Conservation (phyloP, 2,888 invertebrate genomes). For the Sialis lutaria region DNA sequence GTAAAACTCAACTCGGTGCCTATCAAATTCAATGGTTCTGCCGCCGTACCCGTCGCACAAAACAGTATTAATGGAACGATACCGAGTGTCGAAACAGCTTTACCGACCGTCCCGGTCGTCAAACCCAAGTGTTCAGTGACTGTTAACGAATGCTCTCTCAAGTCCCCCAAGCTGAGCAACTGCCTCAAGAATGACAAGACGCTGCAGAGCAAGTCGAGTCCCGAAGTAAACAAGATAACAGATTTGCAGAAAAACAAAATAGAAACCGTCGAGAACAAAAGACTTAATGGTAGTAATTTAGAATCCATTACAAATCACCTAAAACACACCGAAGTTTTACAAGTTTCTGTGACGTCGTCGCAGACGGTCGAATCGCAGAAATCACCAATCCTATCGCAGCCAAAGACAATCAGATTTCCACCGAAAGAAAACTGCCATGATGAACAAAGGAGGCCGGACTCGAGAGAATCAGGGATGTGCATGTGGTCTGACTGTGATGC, state of each 20-base stretch:
- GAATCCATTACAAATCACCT: slow-evolving; percentile 23
- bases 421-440: slow-evolving; percentile 28
- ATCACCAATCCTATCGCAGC: slow-evolving; percentile 63
- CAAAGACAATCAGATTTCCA: slow-evolving; percentile 68
- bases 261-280: not conserved
- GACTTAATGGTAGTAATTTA: slow-evolving; percentile 21
- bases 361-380: slow-evolving; percentile 27
- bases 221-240: not conserved
- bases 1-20: slow-evolving; percentile 25
- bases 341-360: slow-evolving; percentile 18
- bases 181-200: slow-evolving; percentile 11
- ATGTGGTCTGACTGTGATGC: slow-evolving; percentile 70
- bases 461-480: slow-evolving; percentile 33
- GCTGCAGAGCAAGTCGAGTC: slow-evolving; percentile 8
- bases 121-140: slow-evolving; percentile 16
- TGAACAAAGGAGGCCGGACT: slow-evolving; percentile 18
- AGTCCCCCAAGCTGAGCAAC: slow-evolving; percentile 10
- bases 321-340: slow-evolving; percentile 15
- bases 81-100: slow-evolving; percentile 22
- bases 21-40: slow-evolving; percentile 15
- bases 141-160: slow-evolving; percentile 7
- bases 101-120: slow-evolving; percentile 22
- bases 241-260: not conserved
- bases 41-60: not conserved
- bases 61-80: slow-evolving; percentile 4